Conservation (phyloP, 2,888 invertebrate species). For the Andrena haemorrhoa region DNA sequence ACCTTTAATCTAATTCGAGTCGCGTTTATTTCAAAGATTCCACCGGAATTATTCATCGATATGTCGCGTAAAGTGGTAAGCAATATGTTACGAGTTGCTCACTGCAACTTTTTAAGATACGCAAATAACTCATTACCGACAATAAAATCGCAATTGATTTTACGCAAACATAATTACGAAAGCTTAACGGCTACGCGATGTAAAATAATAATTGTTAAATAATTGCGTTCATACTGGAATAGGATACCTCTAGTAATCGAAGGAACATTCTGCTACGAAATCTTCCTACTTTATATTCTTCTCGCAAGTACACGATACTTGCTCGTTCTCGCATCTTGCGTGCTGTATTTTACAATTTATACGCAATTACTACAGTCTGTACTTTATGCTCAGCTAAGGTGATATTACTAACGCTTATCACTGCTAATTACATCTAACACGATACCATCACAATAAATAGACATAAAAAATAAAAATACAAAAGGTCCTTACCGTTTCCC, state of each 20-base stretch:
- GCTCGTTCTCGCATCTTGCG: not conserved
- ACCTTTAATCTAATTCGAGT: constrained; percentile 47
- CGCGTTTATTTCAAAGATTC: constrained; percentile 30
- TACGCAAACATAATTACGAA: constrained; percentile 62
- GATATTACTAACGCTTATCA: too few relatives aligned
- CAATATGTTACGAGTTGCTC: constrained; percentile 59
- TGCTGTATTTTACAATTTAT: not conserved
- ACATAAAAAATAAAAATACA: constrained; percentile 16
- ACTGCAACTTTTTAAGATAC: constrained; percentile 46
- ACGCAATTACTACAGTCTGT: too few relatives aligned
- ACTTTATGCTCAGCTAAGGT: too few relatives aligned
- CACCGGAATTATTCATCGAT: constrained; percentile 14
- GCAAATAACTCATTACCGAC: constrained; percentile 45
- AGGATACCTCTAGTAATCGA: constrained; percentile 56
- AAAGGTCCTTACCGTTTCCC: constrained; percentile 50
- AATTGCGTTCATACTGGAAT: constrained; percentile 63
- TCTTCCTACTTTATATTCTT: not conserved
- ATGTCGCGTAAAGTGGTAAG: constrained; percentile 46
- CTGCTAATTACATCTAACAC: too few relatives aligned
- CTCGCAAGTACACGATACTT: not conserved
- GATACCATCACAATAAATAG: not conserved
- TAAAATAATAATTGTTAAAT: too few relatives aligned
- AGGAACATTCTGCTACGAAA: constrained; percentile 41
- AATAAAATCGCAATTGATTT: constrained; percentile 62
- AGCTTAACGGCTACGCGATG: constrained; percentile 64